Conservation (phyloP, 2,113 vertebrate genomes). For the Atherinomorus stipes region DNA sequence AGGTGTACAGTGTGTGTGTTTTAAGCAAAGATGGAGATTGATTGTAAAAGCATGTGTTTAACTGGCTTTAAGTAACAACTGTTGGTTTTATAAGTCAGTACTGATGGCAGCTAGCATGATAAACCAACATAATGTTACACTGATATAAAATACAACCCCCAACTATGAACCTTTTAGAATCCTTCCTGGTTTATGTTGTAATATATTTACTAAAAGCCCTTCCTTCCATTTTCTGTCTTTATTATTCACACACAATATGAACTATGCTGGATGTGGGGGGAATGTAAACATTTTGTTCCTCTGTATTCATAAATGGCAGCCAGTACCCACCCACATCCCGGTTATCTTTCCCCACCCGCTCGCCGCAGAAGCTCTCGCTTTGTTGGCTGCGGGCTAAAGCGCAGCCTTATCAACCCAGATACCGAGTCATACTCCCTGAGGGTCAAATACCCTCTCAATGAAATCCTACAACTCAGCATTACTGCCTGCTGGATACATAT, state of each 20-base stretch:
- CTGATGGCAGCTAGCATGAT: no score
- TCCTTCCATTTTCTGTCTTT: neutral
- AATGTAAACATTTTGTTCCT: slow-evolving; percentile 21
- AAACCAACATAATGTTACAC: neutral
- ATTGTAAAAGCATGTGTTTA: slow-evolving; percentile 30
- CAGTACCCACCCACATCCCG: slow-evolving; percentile 21
- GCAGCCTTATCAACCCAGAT: slow-evolving; percentile 53
- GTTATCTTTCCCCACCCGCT: slow-evolving; percentile 29
- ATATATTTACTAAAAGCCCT: slow-evolving; percentile 1
- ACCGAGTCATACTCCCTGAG: slow-evolving; percentile 31
- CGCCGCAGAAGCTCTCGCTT: slow-evolving; percentile 7
- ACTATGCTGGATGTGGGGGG: neutral
- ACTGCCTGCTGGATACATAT: slow-evolving; percentile 48
- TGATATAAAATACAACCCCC: neutral
- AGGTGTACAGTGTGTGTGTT: slow-evolving; percentile 44
- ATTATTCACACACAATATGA: slow-evolving; percentile 8
- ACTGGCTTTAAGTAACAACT: slow-evolving; percentile 28
- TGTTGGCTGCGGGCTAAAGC: slow-evolving; percentile 61
- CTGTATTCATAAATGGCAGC: slow-evolving; percentile 18
- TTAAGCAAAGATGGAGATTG: slow-evolving; percentile 45
- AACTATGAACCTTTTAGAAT: neutral
- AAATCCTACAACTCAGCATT: slow-evolving; percentile 67
- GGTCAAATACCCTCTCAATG: slow-evolving; percentile 34
- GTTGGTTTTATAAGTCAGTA: slow-evolving; percentile 2
- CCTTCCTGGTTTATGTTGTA: neutral